Evolutionary conservation across 2,113 vertebrate species (phyloP), one percentile per base, ranked within the genome.

Genomic region (Ammodytes dubius): DNA sequence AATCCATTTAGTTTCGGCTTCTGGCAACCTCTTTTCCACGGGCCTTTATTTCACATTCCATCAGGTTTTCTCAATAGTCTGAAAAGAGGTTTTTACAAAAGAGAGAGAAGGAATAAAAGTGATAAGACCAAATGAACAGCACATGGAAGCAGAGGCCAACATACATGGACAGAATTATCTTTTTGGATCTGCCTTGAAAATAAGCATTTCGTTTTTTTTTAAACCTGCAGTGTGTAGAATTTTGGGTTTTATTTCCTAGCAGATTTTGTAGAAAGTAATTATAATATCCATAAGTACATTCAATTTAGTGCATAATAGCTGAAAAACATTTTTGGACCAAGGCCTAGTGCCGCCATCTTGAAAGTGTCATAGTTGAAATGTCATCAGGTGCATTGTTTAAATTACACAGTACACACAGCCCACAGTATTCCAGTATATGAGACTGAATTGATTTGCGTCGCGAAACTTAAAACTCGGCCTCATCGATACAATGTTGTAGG

Each of bases 1-100:
- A 89, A 93, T 93, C 90, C 85, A 67, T 90, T 93, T 92, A 91
- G 88, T 88, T 27, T 89, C 77, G 66, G 88, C 90, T 90, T 83
- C 81, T 83, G 84, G 60, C 65, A 82, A 74, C 81, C 85, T 87
- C 27, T 27, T 27, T 27, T 85, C 87, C n/a, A 27, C 10, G 1
- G 77, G 37, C 77, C 73, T 89, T 86, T 77, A 63, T 81, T 85
- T 70, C n/a, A 84, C 82, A 90, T 56, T 77, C 49, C 70, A 73
- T 79, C 78, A 74, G 17, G 8, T 69, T 27, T 27, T 58, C 70
- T 70, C 63, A 47, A 69, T 72, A n/a, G 56, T 58, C 68, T 67
- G 27, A 27, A 27, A 52, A 37, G 46, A 81, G 81, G 59, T 72
- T 69, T 75, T 67, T 0, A 47, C 39, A 5, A 46, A 49, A 63